Evolutionary conservation across 2,113 vertebrate genomes (phyloP), one percentile per base, ranked within the genome.

Genomic region (Brienomyrus longianalis): DNA sequence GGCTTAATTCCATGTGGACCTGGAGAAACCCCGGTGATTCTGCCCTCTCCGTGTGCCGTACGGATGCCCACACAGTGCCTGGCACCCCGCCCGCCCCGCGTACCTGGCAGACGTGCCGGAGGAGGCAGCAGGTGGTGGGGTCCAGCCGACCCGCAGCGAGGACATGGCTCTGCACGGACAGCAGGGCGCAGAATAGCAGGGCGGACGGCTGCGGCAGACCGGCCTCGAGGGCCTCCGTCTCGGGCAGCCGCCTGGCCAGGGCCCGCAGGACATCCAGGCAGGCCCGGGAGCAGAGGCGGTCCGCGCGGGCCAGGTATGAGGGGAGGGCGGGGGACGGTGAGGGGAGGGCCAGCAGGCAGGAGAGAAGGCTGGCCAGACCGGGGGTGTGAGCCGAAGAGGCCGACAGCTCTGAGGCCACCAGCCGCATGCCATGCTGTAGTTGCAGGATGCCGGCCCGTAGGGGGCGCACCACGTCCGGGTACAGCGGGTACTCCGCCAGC

Each of bases 21-120:
- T 77, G 70, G 15, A 39, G 13, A 77, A 9, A 1, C 70, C 70
- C 31, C 23, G 3, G 23, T 62, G 23, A 62, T 27, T 1, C 59
- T 2, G 7, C 56, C 8, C 23, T 27, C 59, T 3, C 23, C 9
- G 9, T 3, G n/a, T 10, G 59, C 9, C 7, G 23, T 27, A n/a
- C 23, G 23, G 56, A 62, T n/a, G 56, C 56, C 21, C 59, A 27
- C 59, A 11, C n/a, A 0, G 59, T n/a, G 1, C n/a, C 21, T 59
- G 21, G 56, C 56, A 9, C 56, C 3, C 56, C 0, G 21, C 56
- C 56, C 21, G 0, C 2, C 54, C 54, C 5, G 17, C 52, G 1
- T 92, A 99, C 98, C 97, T 96, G 97, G 91, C 97, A 99, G 27
- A 99, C 94, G n/a, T 99, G 98, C 90, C 97, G 96, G 93, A 99